Conservation (phyloP, 2,888 invertebrate species). For the Dioctria linearis region DNA sequence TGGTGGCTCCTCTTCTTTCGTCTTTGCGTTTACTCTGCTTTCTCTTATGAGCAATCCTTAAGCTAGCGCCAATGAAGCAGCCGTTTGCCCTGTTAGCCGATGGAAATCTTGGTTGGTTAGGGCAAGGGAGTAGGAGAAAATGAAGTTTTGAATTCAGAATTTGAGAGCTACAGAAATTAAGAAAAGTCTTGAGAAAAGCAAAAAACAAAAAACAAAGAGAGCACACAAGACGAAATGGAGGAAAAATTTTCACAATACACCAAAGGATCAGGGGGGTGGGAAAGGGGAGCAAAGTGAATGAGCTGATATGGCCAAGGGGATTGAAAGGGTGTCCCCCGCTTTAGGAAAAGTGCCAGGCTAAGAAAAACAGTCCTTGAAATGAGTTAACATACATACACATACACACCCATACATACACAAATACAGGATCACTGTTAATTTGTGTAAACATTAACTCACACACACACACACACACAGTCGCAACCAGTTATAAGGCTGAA, state of each 20-base stretch:
- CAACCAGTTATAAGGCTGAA: constrained; percentile 17
- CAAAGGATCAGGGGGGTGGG: constrained; percentile 30
- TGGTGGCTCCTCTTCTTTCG: constrained; percentile 6
- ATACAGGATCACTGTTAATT: constrained; percentile 6
- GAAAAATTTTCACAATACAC: constrained; percentile 40
- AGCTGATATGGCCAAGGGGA: constrained; percentile 24
- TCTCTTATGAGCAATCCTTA: constrained; percentile 10
- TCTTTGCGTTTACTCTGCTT: constrained; percentile 20
- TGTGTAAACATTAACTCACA: constrained; percentile 51
- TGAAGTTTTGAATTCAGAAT: constrained; percentile 54
- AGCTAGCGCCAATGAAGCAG: constrained; percentile 38
- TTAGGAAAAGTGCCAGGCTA: constrained; percentile 34
- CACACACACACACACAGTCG: constrained; percentile 35
- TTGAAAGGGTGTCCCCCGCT: constrained; percentile 46
- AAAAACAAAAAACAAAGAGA: constrained; percentile 56
- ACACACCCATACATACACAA: background rate
- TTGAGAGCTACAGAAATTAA: constrained; percentile 58
- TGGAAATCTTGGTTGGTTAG: constrained; percentile 50
- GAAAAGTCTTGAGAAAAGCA: constrained; percentile 58
- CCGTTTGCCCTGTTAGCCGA: background rate
- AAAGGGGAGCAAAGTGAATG: background rate
- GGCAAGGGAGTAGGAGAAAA: constrained; percentile 35
- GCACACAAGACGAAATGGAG: constrained; percentile 51
- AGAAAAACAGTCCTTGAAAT: constrained; percentile 53
- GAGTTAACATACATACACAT: constrained; percentile 43